Evolutionary conservation across 1,140 invertebrate genomes (phyloP).

Genomic region (Neuroterus valhalla): DNA sequence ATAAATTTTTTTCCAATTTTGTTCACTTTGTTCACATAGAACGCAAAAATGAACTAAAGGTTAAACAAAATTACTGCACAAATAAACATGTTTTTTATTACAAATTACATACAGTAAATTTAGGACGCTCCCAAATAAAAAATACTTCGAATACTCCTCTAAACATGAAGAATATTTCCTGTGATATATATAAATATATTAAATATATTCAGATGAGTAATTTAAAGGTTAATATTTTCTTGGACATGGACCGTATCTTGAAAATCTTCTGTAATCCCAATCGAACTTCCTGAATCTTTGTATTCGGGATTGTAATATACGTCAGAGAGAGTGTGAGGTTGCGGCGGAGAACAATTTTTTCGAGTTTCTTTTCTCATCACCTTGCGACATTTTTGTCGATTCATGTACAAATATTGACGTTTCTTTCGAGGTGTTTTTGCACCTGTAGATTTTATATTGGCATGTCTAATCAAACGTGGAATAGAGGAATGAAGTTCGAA

Average conservation of each 20-base stretch:
- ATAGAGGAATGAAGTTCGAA: constrained; percentile 27
- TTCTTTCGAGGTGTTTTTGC: background rate
- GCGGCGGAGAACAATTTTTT: constrained; percentile 36
- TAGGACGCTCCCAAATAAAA: too few species aligned
- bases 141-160: too few species aligned
- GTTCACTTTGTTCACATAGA: too few species aligned
- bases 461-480: constrained; percentile 30
- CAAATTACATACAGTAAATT: too few species aligned
- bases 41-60: too few species aligned
- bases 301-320: constrained; percentile 43
- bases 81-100: too few species aligned
- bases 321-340: constrained; percentile 41
- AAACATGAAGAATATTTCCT: too few species aligned
- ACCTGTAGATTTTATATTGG: constrained; percentile 31
- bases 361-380: background rate
- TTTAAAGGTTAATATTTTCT: background rate
- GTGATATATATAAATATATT: too few species aligned
- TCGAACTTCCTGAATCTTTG: constrained; percentile 42
- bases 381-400: background rate
- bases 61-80: too few species aligned
- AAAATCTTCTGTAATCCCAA: constrained; percentile 37
- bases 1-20: too few species aligned
- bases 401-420: background rate
- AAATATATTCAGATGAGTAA: too few species aligned
- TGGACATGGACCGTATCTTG: background rate